phyloP scores from a whole-genome alignment of 30 jellyfish, hydroid and myxozoan genomes.

The Turritopsis dohrnii region DNA sequence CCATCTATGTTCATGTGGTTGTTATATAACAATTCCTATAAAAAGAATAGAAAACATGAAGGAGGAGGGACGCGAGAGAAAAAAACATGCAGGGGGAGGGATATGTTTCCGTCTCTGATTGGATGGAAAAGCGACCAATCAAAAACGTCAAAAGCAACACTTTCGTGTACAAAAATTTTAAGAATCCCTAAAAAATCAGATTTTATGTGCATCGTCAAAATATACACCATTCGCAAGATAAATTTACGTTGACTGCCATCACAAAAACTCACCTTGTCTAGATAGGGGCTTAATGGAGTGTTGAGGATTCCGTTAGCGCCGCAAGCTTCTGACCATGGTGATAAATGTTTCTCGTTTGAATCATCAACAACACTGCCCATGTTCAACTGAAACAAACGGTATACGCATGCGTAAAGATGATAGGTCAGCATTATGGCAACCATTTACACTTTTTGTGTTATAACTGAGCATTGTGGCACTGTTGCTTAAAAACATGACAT shows the following conservation, averaged over 20 bases:
- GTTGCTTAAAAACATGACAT: not conserved
- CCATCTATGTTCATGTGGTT: slow-evolving; percentile 73
- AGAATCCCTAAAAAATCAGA: no score
- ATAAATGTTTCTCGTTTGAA: slow-evolving; percentile 84
- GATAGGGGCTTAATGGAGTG: slow-evolving; percentile 91
- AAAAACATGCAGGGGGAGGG: not conserved
- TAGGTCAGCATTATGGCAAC: not conserved
- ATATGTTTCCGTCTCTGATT: not conserved
- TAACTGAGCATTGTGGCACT: not conserved
- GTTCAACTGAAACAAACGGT: slow-evolving; percentile 32
- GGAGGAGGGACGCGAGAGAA: not conserved
- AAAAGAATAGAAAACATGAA: not conserved
- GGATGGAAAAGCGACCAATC: not conserved
- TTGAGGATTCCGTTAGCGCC: slow-evolving; percentile 46
- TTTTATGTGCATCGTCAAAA: no score
- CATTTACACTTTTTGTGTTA: not conserved
- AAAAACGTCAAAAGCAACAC: no score
- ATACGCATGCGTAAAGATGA: not conserved
- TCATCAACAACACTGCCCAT: slow-evolving; percentile 78
- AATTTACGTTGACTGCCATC: no score
- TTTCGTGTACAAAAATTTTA: no score
- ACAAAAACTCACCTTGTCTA: slow-evolving; percentile 42
- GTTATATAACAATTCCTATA: slow-evolving; percentile 69
- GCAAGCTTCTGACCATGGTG: slow-evolving; percentile 98
- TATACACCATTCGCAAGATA: no score